Percentiles rank a stretch among this genome's conserved stretches.
phyloP scores from a whole-genome alignment of 2,113 vertebrate species.

The Quiscalus mexicanus region DNA sequence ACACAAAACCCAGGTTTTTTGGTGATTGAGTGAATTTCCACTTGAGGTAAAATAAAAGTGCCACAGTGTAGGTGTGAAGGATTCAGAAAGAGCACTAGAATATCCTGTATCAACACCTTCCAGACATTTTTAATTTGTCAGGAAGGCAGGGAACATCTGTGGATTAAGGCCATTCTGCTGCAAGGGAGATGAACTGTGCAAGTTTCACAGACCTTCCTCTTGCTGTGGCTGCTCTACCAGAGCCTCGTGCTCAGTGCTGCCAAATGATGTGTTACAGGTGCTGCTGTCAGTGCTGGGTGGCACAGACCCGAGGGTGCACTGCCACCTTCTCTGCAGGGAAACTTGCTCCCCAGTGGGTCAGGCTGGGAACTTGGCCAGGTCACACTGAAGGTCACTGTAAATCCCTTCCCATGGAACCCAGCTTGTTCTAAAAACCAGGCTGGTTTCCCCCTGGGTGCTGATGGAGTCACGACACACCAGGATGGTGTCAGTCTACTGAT shows the following conservation, averaged over 20 bases:
- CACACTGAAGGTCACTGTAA: neutral
- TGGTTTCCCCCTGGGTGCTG: neutral
- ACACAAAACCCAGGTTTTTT: neutral
- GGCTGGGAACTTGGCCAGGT: neutral
- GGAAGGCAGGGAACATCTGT: neutral
- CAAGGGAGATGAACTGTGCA: neutral
- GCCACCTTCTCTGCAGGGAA: neutral
- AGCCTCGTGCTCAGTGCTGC: neutral
- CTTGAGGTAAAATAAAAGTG: neutral
- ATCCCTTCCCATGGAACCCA: neutral
- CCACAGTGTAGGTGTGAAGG: neutral
- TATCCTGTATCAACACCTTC: neutral
- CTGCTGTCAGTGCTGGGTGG: rapidly evolving
- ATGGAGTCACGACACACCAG: neutral
- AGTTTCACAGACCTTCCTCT: neutral
- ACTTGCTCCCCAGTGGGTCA: neutral
- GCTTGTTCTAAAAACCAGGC: rapidly evolving
- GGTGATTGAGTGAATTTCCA: neutral
- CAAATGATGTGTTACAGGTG: rapidly evolving
- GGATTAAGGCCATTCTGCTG: neutral
- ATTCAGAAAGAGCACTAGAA: neutral
- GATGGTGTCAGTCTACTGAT: neutral
- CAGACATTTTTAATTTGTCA: neutral
- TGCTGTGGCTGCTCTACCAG: neutral
- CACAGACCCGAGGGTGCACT: neutral